phyloP scores from a whole-genome alignment of 2,113 vertebrate species.

The Phyllostomus hastatus region DNA sequence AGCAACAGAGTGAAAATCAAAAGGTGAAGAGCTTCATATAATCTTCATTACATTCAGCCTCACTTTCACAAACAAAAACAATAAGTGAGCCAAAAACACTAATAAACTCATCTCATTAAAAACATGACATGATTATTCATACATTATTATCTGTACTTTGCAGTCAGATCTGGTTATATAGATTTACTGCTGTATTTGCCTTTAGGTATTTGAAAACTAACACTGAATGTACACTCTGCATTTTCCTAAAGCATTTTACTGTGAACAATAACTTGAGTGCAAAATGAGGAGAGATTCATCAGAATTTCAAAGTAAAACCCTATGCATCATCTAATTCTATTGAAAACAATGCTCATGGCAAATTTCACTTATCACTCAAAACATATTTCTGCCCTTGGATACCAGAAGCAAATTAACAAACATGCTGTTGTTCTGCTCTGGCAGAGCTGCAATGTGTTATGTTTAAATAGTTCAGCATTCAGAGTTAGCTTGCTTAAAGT shows the following conservation, averaged over 20 bases:
- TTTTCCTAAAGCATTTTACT: constrained; percentile 65
- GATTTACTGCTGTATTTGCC: constrained; percentile 49
- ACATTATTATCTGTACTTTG: constrained; percentile 52
- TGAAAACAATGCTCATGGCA: constrained; percentile 66
- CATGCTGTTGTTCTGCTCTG: constrained; percentile 61
- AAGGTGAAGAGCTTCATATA: constrained; percentile 30
- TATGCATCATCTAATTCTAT: constrained; percentile 59
- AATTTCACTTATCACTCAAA: constrained; percentile 78
- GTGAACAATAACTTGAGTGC: constrained; percentile 57
- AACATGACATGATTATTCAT: constrained; percentile 63
- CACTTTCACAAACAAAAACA: constrained; percentile 19
- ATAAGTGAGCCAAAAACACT: constrained; percentile 50
- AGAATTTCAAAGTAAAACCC: constrained; percentile 73
- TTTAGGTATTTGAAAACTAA: constrained; percentile 62
- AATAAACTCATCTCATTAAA: constrained; percentile 50
- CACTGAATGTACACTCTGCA: neutral
- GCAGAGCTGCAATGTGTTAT: constrained; percentile 13
- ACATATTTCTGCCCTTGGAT: constrained; percentile 76
- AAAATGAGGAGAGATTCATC: constrained; percentile 60
- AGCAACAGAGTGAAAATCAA: constrained; percentile 33
- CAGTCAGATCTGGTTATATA: constrained; percentile 53
- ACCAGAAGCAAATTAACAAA: constrained; percentile 73
- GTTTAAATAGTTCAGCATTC: constrained; percentile 58
- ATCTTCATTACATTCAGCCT: neutral
- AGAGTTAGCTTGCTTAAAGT: constrained; percentile 45